Conservation (phyloP, 2,113 vertebrate species). For the Panthera tigris region DNA sequence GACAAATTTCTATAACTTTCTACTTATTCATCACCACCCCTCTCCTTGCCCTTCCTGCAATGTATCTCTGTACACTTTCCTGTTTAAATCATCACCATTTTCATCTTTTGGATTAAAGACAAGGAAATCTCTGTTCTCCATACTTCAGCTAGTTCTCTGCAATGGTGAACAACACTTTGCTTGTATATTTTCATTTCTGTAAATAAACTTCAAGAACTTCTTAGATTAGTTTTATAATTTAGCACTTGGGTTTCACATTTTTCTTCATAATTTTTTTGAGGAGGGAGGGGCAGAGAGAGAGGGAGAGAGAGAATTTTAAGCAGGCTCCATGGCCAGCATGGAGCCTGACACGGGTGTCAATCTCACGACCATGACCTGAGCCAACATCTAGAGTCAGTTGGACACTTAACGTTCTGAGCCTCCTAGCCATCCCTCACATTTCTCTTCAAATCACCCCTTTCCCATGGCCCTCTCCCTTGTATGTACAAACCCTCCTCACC, state of each 20-base stretch:
- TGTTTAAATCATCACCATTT: not conserved
- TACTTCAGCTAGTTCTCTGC: not conserved
- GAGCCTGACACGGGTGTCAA: too few species aligned
- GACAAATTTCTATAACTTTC: not conserved
- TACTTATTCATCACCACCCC: not conserved
- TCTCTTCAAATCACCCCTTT: not conserved
- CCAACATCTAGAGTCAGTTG: too few species aligned
- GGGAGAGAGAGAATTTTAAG: too few species aligned
- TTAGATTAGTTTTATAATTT: rapidly evolving
- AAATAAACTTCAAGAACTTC: not conserved
- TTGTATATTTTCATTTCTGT: not conserved
- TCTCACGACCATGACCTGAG: too few species aligned
- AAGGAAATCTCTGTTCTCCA: not conserved
- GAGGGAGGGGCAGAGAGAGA: too few species aligned
- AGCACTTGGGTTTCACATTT: not conserved
- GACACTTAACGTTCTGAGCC: too few species aligned
- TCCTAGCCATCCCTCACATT: not conserved
- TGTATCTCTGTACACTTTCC: not conserved
- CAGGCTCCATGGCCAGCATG: too few species aligned
- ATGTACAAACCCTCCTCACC: not conserved
- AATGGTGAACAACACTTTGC: not conserved
- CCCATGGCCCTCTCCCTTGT: rapidly evolving
- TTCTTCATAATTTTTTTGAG: not conserved
- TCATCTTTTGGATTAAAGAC: constrained; percentile 5
- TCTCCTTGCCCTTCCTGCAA: not conserved